phyloP scores from a whole-genome alignment of 92 coral and sea anemone genomes.

The Virgularia gustaviana region DNA sequence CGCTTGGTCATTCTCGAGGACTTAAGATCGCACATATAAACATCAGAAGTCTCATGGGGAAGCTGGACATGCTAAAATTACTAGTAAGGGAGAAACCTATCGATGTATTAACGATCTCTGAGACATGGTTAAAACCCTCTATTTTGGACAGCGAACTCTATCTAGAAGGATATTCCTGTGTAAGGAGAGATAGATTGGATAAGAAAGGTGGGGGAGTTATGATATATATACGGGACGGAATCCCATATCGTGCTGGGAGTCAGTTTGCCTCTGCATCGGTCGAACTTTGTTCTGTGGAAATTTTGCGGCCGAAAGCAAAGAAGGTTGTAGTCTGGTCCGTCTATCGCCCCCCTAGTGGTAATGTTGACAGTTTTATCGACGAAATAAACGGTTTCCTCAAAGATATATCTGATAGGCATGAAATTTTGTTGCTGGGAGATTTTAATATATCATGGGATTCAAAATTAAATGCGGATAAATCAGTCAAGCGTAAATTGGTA shows the following conservation, averaged over 20 bases:
- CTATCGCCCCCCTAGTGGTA: conserved; percentile 49
- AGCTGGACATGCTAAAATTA: conserved; percentile 25
- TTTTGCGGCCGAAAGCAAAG: conserved; percentile 51
- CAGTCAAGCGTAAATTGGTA: conserved; percentile 31
- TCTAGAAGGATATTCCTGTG: conserved; percentile 55
- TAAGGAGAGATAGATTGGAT: conserved; percentile 44
- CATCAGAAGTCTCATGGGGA: conserved; percentile 24
- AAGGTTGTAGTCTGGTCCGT: conserved; percentile 46
- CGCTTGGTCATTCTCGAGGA: conserved; percentile 12
- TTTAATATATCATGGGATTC: conserved; percentile 44
- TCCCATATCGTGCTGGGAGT: conserved; percentile 45
- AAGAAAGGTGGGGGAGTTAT: conserved; percentile 55
- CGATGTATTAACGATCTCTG: conserved; percentile 46
- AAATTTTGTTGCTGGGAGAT: conserved; percentile 54
- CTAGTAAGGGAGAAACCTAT: conserved; percentile 31
- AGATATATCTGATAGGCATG: conserved; percentile 26
- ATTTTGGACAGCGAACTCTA: conserved; percentile 44
- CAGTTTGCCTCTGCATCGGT: conserved; percentile 30
- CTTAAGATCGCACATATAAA: conserved; percentile 28
- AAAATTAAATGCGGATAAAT: background rate
- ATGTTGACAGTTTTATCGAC: conserved; percentile 43
- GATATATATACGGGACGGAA: conserved; percentile 46
- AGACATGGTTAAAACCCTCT: conserved; percentile 55
- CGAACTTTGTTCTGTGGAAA: conserved; percentile 45
- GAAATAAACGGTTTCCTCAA: conserved; percentile 38